Percentiles rank a stretch among this genome's conserved stretches.
Conservation (phyloP, 2,113 vertebrate genomes). For the Pedetes capensis region DNA sequence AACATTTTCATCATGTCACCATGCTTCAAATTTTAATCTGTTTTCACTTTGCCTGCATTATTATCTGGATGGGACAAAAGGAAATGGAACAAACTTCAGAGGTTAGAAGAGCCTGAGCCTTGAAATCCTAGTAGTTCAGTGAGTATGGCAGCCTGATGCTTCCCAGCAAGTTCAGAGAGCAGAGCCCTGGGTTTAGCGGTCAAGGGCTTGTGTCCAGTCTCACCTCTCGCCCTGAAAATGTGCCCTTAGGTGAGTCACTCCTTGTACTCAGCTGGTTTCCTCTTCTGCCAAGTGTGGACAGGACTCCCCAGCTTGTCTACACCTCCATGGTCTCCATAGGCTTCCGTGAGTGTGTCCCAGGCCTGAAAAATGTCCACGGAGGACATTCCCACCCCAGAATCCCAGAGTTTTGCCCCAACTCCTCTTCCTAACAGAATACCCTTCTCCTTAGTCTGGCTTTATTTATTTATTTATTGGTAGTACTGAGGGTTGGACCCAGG, state of each 20-base stretch:
- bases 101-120: background rate
- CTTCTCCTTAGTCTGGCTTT: no score
- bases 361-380: background rate
- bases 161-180: rapidly evolving
- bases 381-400: background rate
- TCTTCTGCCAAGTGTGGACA: background rate
- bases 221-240: background rate
- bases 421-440: no score
- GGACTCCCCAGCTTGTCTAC: no score
- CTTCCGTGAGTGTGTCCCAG: background rate
- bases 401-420: rapidly evolving
- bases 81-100: background rate
- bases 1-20: conserved; percentile 7
- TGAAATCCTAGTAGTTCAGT: background rate
- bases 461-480: no score
- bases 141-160: rapidly evolving
- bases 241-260: rapidly evolving
- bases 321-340: rapidly evolving
- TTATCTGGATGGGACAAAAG: background rate
- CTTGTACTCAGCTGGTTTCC: background rate
- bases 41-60: background rate
- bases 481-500: no score
- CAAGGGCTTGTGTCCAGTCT: background rate
- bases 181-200: no score
- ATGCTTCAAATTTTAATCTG: conserved; percentile 51